phyloP scores from a whole-genome alignment of 2,797 vertebrate species.

The Siniperca scherzeri region DNA sequence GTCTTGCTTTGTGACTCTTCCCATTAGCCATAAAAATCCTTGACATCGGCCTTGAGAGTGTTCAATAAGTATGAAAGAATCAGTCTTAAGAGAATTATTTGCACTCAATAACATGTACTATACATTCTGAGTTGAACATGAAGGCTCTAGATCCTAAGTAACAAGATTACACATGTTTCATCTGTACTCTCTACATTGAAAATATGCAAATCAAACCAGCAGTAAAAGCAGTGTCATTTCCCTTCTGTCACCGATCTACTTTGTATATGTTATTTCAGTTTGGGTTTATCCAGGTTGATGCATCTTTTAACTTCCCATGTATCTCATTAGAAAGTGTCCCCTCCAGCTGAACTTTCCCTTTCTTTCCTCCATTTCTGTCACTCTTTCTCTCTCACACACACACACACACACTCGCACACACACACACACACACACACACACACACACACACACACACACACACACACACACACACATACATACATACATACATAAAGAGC shows the following conservation, averaged over 20 bases:
- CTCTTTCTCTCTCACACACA: constrained; percentile 24
- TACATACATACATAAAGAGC: constrained; percentile 43
- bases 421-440: constrained; percentile 24
- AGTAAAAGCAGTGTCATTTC: not conserved
- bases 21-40: constrained; percentile 35
- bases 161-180: constrained; percentile 34
- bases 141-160: not conserved
- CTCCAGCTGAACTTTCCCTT: constrained; percentile 62
- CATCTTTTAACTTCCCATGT: constrained; percentile 21
- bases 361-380: constrained; percentile 34
- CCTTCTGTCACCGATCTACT: not conserved
- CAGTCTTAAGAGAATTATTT: constrained; percentile 15
- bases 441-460: constrained; percentile 7
- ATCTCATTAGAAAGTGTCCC: constrained; percentile 59
- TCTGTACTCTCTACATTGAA: not conserved
- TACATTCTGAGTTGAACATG: constrained; percentile 7
- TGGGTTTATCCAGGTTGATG: constrained; percentile 31
- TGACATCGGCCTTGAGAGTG: constrained; percentile 39
- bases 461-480: constrained; percentile 18
- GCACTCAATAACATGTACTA: constrained; percentile 14
- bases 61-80: constrained; percentile 37
- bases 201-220: constrained; percentile 17
- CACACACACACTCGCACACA: not conserved
- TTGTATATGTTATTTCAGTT: constrained; percentile 28
- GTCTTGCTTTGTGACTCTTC: constrained; percentile 33